Percentiles rank a stretch among this genome's conserved stretches.
These are phyloP conservation scores for Hypselothyrea guttata DNA, from an alignment of 2,888 invertebrate species.

Conservation along the genomic window DNA sequence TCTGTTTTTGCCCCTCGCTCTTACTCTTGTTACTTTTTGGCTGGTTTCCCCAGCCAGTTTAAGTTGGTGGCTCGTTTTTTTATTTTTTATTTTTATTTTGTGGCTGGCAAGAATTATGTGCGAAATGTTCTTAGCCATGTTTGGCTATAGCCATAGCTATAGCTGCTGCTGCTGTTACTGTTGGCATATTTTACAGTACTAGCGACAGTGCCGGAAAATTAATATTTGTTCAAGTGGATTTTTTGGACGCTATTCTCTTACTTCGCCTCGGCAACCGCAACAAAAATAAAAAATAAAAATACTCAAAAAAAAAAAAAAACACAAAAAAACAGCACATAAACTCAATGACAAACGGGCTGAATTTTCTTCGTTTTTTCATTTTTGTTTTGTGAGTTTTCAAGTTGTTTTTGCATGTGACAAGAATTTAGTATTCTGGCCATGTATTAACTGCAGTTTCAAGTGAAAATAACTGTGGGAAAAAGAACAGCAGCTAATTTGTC, in stretches of 20 bases:
- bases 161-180: constrained; percentile 21
- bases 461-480: constrained; percentile 16
- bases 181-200: constrained; percentile 29
- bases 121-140: constrained; percentile 69
- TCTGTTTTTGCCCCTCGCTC: constrained; percentile 7
- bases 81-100: constrained; percentile 49
- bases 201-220: constrained; percentile 66
- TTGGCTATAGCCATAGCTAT: constrained; percentile 22
- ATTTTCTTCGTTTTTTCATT: constrained; percentile 16
- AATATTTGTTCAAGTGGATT: constrained; percentile 71
- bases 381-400: too few relatives aligned
- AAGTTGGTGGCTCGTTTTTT: constrained; percentile 37
- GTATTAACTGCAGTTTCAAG: constrained; percentile 7
- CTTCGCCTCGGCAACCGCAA: not conserved
- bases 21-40: constrained; percentile 3
- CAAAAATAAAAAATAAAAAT: constrained; percentile 3
- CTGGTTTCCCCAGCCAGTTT: not conserved
- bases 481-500: constrained; percentile 24
- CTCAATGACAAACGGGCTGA: constrained; percentile 30
- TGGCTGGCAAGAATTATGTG: constrained; percentile 69
- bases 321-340: too few relatives aligned
- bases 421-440: constrained; percentile 28
- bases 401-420: constrained; percentile 41
- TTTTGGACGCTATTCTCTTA: constrained; percentile 17
- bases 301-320: not conserved